Conservation (phyloP, 2,797 vertebrate species). For the Poeciliopsis gracilis region DNA sequence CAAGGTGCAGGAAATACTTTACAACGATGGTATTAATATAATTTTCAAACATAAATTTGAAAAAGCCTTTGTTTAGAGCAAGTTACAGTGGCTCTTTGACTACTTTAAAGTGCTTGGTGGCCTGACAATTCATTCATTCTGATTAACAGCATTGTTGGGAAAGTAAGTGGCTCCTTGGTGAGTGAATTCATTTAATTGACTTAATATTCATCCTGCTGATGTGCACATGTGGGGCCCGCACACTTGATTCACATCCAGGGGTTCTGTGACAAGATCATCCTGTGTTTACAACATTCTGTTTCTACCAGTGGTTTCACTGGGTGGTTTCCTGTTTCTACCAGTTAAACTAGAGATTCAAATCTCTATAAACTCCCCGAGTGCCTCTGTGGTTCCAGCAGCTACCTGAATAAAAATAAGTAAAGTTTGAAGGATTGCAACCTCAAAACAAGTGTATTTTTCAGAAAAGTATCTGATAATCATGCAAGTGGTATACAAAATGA, state of each 20-base stretch:
- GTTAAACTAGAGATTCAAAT: neutral
- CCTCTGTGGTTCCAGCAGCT: neutral
- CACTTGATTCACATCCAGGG: neutral
- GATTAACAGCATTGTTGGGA: neutral
- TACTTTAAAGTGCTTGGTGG: neutral
- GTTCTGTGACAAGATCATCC: neutral
- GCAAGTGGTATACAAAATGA: neutral
- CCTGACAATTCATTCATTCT: slow-evolving; percentile 1
- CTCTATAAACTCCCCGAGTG: neutral
- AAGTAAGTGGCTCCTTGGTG: neutral
- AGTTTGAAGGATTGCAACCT: neutral
- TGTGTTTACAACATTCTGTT: neutral
- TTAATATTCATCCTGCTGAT: neutral
- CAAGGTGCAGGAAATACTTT: neutral
- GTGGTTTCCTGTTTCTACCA: neutral
- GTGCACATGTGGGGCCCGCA: neutral
- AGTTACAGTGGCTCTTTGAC: neutral
- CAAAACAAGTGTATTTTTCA: neutral
- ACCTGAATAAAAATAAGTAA: neutral
- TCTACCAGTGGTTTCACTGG: neutral
- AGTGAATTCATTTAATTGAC: neutral
- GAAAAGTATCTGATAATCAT: neutral
- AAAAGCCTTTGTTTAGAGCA: neutral
- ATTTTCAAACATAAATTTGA: neutral
- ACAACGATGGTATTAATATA: neutral